Evolutionary conservation across 1,140 invertebrate genomes (phyloP).

Genomic region (Linepithema humile): DNA sequence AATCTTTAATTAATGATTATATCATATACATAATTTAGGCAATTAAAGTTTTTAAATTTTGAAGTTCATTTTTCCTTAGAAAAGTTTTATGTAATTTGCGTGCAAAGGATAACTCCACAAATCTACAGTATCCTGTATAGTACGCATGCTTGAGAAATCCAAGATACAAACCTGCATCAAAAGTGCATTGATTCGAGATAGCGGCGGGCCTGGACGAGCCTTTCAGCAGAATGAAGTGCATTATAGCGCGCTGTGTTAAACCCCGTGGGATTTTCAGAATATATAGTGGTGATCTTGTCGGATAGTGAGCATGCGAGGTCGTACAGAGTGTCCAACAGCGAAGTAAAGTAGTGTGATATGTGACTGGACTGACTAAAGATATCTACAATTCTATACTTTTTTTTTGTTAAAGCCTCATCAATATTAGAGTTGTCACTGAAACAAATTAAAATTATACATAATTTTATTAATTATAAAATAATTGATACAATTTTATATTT

Average conservation of each 20-base stretch:
- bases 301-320: background rate
- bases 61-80: no score
- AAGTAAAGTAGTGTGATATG: background rate
- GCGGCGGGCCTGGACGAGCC: background rate
- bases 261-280: slow-evolving; percentile 25
- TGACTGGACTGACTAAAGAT: background rate
- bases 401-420: no score
- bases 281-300: background rate
- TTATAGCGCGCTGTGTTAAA: background rate
- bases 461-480: background rate
- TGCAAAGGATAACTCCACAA: no score
- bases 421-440: no score
- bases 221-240: slow-evolving; percentile 42
- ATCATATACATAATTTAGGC: no score
- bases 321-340: background rate
- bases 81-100: no score
- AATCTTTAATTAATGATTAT: no score
- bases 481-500: background rate
- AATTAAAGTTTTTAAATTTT: no score
- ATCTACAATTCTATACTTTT: background rate
- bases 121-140: no score
- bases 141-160: slow-evolving; percentile 19
- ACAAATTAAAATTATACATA: background rate
- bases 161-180: background rate
- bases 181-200: slow-evolving; percentile 36